These are phyloP conservation scores for Eptesicus fuscus DNA, from an alignment of 2,113 vertebrate species.

Conservation along the genomic window DNA sequence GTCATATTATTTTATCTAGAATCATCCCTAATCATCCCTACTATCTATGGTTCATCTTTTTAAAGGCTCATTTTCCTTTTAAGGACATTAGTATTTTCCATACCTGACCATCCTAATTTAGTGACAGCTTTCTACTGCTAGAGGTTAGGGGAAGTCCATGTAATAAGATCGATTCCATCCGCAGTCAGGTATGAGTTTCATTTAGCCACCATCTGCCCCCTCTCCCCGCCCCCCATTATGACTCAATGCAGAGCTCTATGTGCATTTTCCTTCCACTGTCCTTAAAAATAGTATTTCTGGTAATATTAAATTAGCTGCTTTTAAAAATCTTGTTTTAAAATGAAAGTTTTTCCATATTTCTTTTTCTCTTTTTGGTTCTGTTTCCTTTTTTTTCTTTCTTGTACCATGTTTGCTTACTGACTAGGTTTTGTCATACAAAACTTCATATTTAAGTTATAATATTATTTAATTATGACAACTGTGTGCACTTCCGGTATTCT, in stretches of 20 bases:
- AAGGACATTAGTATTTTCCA: neutral
- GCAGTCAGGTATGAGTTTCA: neutral
- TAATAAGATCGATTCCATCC: neutral
- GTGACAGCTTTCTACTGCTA: neutral
- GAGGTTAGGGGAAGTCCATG: neutral
- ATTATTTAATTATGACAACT: neutral
- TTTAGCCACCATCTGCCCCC: neutral
- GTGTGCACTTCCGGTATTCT: neutral
- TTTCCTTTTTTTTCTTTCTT: conserved; percentile 19
- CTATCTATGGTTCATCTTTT: neutral
- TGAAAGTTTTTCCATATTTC: neutral
- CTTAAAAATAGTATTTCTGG: neutral
- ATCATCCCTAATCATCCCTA: neutral
- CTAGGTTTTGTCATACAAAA: neutral
- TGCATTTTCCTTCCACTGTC: neutral
- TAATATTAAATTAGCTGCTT: neutral
- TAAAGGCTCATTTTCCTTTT: neutral
- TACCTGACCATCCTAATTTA: neutral
- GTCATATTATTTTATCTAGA: neutral
- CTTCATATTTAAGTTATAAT: neutral
- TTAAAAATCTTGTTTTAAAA: neutral
- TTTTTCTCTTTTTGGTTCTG: neutral
- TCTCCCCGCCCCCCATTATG: neutral
- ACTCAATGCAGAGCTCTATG: neutral
- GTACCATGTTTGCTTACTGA: neutral